Evolutionary conservation across 2,113 vertebrate genomes (phyloP).

Genomic region (Centropus bengalensis): DNA sequence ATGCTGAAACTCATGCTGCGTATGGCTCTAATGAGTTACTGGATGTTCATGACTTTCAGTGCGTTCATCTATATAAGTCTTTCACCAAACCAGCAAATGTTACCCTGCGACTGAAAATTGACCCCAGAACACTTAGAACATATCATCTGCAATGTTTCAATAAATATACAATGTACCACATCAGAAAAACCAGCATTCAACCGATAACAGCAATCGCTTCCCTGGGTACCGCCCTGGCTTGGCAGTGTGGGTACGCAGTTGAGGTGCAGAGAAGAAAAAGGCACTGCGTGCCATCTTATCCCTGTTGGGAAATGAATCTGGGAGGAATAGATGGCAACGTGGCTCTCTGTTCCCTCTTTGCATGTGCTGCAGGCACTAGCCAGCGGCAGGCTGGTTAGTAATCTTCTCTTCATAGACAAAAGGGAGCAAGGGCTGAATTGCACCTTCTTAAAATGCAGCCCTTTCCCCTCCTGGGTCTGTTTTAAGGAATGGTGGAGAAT

Average conservation of each 20-base stretch:
- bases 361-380: background rate
- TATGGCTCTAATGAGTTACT: background rate
- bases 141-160: background rate
- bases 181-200: background rate
- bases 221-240: background rate
- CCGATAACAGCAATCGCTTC: background rate
- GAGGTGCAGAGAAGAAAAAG: background rate
- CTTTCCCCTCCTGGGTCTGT: background rate
- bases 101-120: background rate
- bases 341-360: background rate
- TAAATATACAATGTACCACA: too few species aligned
- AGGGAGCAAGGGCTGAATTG: background rate
- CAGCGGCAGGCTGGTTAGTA: background rate
- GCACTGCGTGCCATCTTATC: background rate
- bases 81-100: background rate
- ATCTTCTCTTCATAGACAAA: background rate
- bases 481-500: background rate
- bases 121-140: background rate
- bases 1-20: background rate
- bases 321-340: background rate
- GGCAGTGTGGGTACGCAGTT: rapidly evolving
- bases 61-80: background rate
- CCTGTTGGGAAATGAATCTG: background rate
- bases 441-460: background rate
- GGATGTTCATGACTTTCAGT: background rate